Base-by-base conservation (phyloP, 1,140 invertebrate species). In the Littorina saxatilis region DNA sequence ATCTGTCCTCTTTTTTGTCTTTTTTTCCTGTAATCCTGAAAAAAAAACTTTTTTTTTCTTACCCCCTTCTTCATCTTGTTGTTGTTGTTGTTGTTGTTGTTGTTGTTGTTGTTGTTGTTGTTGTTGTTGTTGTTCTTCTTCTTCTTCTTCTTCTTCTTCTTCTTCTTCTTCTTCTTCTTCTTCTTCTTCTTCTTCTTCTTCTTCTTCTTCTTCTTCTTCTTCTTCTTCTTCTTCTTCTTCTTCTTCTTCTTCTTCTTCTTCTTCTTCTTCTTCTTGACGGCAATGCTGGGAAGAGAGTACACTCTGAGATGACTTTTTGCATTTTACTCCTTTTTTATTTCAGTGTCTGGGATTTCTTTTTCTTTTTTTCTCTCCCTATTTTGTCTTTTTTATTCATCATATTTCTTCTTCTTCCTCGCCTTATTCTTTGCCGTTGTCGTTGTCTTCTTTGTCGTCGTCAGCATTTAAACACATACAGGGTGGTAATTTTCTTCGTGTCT, bases 111-210 rank as follows among this genome's bases (percentile, higher is more conserved):
- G 17, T 58, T 58, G 17, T 58, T 58, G 17, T 58, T 58, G 17
- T 58, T 58, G 17, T 58, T 58, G 17, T 58, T n/a, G 17, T 58
- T 58, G n/a, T 58, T 23, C 23, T n/a, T 23, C 23, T 58, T 23
- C 23, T 58, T 23, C 23, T 58, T 23, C 23, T 58, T 23, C 23
- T 23, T 23, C 23, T 23, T 58, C 55, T 58, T 23, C 55, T 58
- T 58, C 55, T 58, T 58, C 55, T 58, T 58, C 55, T 58, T 58
- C 55, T 58, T 58, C 55, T 58, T 58, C 55, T 58, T 58, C 55
- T 58, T 58, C 9, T 58, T 58, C 55, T 58, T 58, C 9, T 58
- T 58, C 55, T 58, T 58, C 55, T 58, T 58, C 55, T 58, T 58
- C 55, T 58, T 58, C 55, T 58, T 58, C 55, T 58, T 23, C 23